phyloP scores from a whole-genome alignment of 1,140 invertebrate genomes.

The Aphelinus certus region DNA sequence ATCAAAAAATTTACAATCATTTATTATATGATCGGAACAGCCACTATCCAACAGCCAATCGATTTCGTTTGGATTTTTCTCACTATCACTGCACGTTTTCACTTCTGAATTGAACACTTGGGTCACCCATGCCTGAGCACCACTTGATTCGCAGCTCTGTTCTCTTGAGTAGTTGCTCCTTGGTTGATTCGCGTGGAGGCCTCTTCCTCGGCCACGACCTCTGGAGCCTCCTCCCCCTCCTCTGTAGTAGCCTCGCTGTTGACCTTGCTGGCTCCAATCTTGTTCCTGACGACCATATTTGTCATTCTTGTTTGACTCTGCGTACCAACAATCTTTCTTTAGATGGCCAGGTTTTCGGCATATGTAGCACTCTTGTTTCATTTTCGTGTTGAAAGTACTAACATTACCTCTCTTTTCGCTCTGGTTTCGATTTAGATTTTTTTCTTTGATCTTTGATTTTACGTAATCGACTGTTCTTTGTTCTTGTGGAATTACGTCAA shows the following conservation, averaged over 20 bases:
- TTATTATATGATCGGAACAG: slow-evolving; percentile 39
- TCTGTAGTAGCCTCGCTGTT: slow-evolving; percentile 31
- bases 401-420: slow-evolving; percentile 47
- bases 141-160: too few species aligned
- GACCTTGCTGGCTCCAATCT: too few species aligned
- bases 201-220: slow-evolving; percentile 45
- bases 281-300: too few species aligned
- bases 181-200: too few species aligned
- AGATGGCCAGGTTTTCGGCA: slow-evolving; percentile 40
- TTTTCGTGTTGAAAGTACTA: slow-evolving; percentile 41
- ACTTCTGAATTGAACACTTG: too few species aligned
- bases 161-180: too few species aligned
- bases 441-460: slow-evolving; percentile 56
- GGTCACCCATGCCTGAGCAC: slow-evolving; percentile 28
- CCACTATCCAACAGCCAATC: slow-evolving; percentile 45
- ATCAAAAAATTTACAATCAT: slow-evolving; percentile 28
- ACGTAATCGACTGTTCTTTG: slow-evolving; percentile 58
- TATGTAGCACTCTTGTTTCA: slow-evolving; percentile 35
- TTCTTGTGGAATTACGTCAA: slow-evolving; percentile 46
- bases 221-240: slow-evolving; percentile 24
- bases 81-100: neutral
- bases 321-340: slow-evolving; percentile 20
- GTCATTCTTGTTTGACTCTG: too few species aligned
- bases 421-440: slow-evolving; percentile 52
- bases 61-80: slow-evolving; percentile 30